phyloP scores from a whole-genome alignment of 2,113 vertebrate genomes.

The Ardeotis arabs region DNA sequence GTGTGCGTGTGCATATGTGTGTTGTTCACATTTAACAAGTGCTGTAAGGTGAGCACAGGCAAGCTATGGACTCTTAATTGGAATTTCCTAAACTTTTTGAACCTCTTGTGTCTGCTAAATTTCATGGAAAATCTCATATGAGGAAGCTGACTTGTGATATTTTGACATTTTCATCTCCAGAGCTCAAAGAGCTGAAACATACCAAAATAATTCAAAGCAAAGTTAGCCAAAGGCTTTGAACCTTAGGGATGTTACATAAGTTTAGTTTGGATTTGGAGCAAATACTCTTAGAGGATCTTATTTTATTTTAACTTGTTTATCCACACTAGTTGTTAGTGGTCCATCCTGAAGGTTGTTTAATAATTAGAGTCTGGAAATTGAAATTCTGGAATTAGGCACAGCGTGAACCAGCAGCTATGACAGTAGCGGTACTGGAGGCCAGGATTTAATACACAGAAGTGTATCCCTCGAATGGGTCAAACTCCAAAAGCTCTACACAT shows the following conservation, averaged over 20 bases:
- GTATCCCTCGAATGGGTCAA: rapidly evolving
- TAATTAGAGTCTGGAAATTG: not conserved
- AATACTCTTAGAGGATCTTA: not conserved
- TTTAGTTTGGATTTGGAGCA: constrained; percentile 9
- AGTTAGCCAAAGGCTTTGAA: constrained; percentile 8
- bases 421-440: not conserved
- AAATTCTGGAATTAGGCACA: not conserved
- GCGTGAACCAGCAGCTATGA: not conserved
- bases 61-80: not conserved
- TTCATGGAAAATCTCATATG: not conserved
- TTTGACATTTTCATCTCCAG: constrained; percentile 32
- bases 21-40: not conserved
- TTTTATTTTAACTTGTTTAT: constrained; percentile 13
- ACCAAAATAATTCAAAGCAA: constrained; percentile 7
- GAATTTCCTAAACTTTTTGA: not conserved
- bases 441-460: not conserved
- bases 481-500: not conserved
- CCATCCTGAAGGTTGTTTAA: not conserved
- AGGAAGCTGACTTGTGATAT: constrained; percentile 1
- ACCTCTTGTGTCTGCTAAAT: not conserved
- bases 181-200: not conserved
- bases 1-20: rapidly evolving
- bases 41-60: not conserved
- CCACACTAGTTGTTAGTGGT: not conserved
- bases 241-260: not conserved